These are phyloP conservation scores for Caenorhabditis inopinata DNA, from an alignment of 1,140 invertebrate species.

Conservation along the genomic window DNA sequence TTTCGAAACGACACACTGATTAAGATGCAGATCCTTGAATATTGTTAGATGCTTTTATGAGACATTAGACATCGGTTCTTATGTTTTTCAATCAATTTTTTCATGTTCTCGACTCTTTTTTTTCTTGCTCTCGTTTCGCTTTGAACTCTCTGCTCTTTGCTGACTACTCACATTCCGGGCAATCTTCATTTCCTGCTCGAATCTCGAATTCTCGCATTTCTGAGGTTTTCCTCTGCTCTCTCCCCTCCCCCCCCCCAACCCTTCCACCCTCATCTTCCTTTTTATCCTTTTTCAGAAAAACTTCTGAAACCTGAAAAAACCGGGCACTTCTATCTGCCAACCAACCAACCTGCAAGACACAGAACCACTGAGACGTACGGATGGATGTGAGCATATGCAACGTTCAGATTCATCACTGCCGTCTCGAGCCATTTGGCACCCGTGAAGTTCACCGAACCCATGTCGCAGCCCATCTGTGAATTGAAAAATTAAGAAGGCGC, in stretches of 20 bases:
- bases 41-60: no score
- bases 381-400: conserved; percentile 70
- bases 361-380: conserved; percentile 76
- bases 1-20: no score
- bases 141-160: no score
- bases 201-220: neutral
- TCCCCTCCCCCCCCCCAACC: no score
- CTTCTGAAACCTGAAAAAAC: neutral
- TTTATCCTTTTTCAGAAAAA: neutral
- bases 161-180: no score
- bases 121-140: no score
- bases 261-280: neutral
- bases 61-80: no score
- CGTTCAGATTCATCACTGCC: conserved; percentile 53
- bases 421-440: conserved; percentile 52
- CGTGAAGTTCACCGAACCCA: conserved; percentile 59
- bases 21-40: no score
- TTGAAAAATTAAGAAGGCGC: neutral
- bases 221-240: no score
- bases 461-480: conserved; percentile 55
- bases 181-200: neutral
- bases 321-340: neutral
- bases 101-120: no score
- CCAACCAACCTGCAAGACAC: conserved; percentile 76
- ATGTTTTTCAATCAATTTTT: no score